phyloP scores from a whole-genome alignment of 1,140 invertebrate genomes.

The Euborellia annulipes region DNA sequence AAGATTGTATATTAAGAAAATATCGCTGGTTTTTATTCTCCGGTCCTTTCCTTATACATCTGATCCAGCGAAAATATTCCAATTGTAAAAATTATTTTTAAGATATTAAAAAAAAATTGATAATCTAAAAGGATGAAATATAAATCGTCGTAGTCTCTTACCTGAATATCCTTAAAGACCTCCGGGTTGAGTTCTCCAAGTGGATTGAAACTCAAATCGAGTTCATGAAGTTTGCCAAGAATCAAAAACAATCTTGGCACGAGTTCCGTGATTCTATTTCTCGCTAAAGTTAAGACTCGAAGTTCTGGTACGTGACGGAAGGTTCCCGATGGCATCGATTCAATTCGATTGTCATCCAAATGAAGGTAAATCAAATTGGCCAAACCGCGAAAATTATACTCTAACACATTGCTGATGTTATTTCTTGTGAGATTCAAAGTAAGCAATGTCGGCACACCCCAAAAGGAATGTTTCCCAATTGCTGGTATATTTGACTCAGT shows the following conservation, averaged over 20 bases:
- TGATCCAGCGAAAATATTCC: no score
- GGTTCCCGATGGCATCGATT: conserved; percentile 42
- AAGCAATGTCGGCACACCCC: conserved; percentile 47
- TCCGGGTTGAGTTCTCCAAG: conserved; percentile 51
- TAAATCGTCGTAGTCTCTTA: conserved; percentile 20
- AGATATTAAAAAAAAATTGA: no score
- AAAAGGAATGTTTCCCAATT: conserved; percentile 62
- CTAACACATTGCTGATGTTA: conserved; percentile 41
- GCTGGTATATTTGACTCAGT: conserved; percentile 57
- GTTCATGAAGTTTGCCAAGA: conserved; percentile 43
- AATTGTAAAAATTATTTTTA: no score
- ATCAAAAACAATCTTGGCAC: conserved; percentile 47
- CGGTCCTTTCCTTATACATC: no score
- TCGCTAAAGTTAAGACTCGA: conserved; percentile 44
- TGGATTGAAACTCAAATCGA: conserved; percentile 61
- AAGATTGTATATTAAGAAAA: no score
- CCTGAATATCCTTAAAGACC: conserved; percentile 57
- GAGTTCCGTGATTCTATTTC: conserved; percentile 51
- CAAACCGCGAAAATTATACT: conserved; percentile 27
- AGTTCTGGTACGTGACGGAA: conserved; percentile 50
- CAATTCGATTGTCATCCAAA: conserved; percentile 32
- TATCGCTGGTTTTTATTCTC: no score
- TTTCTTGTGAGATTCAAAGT: conserved; percentile 58
- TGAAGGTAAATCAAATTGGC: conserved; percentile 28
- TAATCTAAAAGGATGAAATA: no score